A percentile compares a stretch with the other conserved stretches of the same genome.
Evolutionary conservation across 2,888 invertebrate genomes (phyloP).

Genomic region (Ormyrus nitidulus): DNA sequence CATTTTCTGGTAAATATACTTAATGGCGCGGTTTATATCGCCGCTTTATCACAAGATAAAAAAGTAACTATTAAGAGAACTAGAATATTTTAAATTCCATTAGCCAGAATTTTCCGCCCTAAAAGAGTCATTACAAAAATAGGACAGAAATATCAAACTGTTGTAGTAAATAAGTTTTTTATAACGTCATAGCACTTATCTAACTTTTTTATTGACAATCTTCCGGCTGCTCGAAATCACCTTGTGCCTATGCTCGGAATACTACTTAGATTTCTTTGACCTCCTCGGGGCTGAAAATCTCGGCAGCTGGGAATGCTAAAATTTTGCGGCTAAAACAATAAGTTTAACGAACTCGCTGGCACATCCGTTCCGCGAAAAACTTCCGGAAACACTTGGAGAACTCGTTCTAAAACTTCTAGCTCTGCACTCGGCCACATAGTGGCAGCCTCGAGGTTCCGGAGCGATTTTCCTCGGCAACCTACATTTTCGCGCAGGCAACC

Average conservation of each 20-base stretch:
- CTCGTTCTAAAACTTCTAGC: constrained; percentile 50
- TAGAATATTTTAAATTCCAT: neutral
- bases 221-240: constrained; percentile 11
- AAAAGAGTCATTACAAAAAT: neutral
- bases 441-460: constrained; percentile 1
- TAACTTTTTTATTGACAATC: constrained; percentile 42
- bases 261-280: constrained; percentile 19
- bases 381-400: constrained; percentile 49
- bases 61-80: neutral
- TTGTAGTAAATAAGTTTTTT: constrained; percentile 2
- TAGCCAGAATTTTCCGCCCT: neutral
- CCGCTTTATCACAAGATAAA: neutral
- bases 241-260: neutral
- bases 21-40: too few species aligned
- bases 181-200: constrained; percentile 17
- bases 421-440: neutral
- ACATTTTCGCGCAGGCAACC: constrained; percentile 44
- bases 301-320: constrained; percentile 25
- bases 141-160: neutral
- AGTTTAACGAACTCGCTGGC: constrained; percentile 47
- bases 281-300: constrained; percentile 10
- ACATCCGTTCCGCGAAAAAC: constrained; percentile 31
- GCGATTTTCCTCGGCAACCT: constrained; percentile 49
- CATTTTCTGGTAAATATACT: too few species aligned
- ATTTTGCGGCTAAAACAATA: constrained; percentile 45